These are phyloP conservation scores for Deroplatys truncata DNA, from an alignment of 2,888 invertebrate species.

Conservation along the genomic window DNA sequence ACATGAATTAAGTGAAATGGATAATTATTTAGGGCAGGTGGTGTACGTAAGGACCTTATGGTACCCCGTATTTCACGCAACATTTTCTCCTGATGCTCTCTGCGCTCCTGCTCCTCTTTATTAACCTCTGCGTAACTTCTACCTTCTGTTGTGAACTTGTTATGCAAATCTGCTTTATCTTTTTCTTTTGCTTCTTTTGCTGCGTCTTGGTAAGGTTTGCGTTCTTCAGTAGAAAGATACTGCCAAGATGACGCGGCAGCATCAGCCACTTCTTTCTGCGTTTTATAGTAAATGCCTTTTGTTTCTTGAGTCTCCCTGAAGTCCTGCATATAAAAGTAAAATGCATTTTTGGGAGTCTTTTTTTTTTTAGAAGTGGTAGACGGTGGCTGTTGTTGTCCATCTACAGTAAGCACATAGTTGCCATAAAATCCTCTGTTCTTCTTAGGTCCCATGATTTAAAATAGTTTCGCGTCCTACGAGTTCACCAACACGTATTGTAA, in stretches of 20 bases:
- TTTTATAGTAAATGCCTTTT: slow-evolving; percentile 21
- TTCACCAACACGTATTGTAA: too few relatives aligned
- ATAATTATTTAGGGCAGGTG: not conserved
- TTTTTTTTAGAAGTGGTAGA: not conserved
- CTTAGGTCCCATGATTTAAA: too few relatives aligned
- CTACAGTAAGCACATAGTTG: not conserved
- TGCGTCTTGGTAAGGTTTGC: slow-evolving; percentile 17
- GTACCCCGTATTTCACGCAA: not conserved
- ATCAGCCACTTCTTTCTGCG: slow-evolving; percentile 21
- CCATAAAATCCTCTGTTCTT: too few relatives aligned
- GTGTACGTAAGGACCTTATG: not conserved
- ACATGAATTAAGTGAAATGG: slow-evolving; percentile 10
- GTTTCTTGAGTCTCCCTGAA: slow-evolving; percentile 8
- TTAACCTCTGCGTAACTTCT: slow-evolving; percentile 4
- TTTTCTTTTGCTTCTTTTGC: slow-evolving; percentile 21
- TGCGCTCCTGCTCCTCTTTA: not conserved
- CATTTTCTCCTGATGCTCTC: not conserved
- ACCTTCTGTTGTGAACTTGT: not conserved
- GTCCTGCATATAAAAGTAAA: slow-evolving; percentile 23
- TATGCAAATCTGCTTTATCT: not conserved
- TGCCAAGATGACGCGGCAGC: slow-evolving; percentile 20
- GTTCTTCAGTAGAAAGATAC: slow-evolving; percentile 8
- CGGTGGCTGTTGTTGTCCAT: not conserved
- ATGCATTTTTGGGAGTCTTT: slow-evolving; percentile 19
- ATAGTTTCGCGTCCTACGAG: too few relatives aligned